Evolutionary conservation across 2,797 vertebrate genomes (phyloP), one percentile per base, ranked within the genome.

Genomic region (Hyperoplus immaculatus): DNA sequence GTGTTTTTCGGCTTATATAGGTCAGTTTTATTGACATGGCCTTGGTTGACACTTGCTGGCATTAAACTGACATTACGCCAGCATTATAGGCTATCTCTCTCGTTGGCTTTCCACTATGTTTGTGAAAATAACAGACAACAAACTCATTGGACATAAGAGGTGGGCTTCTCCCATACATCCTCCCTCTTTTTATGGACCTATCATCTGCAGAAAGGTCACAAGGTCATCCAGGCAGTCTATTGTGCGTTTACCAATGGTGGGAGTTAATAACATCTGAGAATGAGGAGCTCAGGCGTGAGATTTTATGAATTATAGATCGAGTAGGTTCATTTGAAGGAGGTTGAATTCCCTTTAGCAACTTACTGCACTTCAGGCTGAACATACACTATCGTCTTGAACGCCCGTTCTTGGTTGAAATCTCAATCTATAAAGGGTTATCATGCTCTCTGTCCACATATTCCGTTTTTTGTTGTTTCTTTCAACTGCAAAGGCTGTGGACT

Each of bases 121-220:
- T 77, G 61, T 69, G 42, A 49, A 79, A 74, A 82, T 67, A 77
- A 69, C 60, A 83, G 65, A 78, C 65, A 53, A 77, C 76, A 74
- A 68, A 79, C 58, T 77, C 62, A 72, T 13, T 41, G 60, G 71
- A 66, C 64, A 56, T 90, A 87, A 85, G 38, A 77, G 45, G 63
- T 51, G 45, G 15, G 82, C 80, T 58, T 57, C 69, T 71, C 56
- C 51, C 39, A 58, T n/a, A 61, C 56, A 56, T 8, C 73, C 58
- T 76, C 74, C 39, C 51, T 71, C 42, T 43, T 77, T 86, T 80
- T 79, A 83, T 80, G 39, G 82, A 61, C 83, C 78, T 69, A 53
- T 84, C 72, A 67, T 74, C 69, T 73, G 63, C 16, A 15, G 54
- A 43, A 69, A 75, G 91, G 91, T 93, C 89, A 93, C 66, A 65